Evolutionary conservation across 2,888 invertebrate genomes (phyloP).

Genomic region (Aromia moschata): DNA sequence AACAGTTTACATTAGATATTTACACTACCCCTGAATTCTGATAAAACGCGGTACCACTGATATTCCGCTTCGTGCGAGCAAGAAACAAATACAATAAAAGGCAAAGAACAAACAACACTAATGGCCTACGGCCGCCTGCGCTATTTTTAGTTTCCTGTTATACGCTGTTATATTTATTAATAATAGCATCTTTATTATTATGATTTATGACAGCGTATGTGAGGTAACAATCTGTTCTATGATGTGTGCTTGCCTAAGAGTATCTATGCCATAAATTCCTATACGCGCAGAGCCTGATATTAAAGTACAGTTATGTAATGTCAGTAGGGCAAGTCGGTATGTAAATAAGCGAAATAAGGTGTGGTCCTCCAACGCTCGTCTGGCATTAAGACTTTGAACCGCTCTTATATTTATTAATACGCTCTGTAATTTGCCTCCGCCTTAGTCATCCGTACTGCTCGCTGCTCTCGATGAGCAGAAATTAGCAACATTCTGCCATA

Average conservation of each 20-base stretch:
- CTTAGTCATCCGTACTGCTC: slow-evolving; percentile 20
- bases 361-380: slow-evolving; percentile 56
- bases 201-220: slow-evolving; percentile 10
- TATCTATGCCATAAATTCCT: slow-evolving; percentile 6
- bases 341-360: slow-evolving; percentile 55
- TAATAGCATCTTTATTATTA: slow-evolving; percentile 6
- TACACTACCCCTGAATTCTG: no score
- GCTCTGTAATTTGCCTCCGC: slow-evolving; percentile 24
- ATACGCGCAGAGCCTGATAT: slow-evolving; percentile 36
- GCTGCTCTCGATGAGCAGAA: not conserved
- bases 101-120: not conserved
- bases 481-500: no score
- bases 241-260: slow-evolving; percentile 7
- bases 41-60: no score
- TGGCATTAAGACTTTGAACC: slow-evolving; percentile 62
- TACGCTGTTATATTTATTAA: slow-evolving; percentile 11
- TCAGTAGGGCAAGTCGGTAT: slow-evolving; percentile 59
- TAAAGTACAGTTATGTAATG: slow-evolving; percentile 60
- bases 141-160: slow-evolving; percentile 31
- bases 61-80: not conserved
- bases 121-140: not conserved
- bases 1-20: no score
- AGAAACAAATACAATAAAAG: not conserved
- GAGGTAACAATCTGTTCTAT: not conserved
- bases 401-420: slow-evolving; percentile 44